Evolutionary conservation across 2,888 invertebrate species (phyloP).

Genomic region (Tetramorium bicarinatum): DNA sequence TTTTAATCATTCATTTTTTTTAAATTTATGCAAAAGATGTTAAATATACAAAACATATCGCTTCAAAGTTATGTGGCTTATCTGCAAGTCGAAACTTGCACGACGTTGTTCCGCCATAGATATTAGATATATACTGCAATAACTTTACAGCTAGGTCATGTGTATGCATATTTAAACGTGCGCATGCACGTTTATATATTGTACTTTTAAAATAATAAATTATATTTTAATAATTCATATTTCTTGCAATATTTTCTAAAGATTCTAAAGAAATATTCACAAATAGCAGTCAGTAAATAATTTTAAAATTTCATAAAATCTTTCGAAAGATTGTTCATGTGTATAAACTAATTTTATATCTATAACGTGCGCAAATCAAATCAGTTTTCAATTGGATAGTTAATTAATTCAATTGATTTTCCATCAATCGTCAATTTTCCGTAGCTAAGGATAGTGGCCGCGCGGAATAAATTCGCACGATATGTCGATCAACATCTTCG

Average conservation of each 20-base stretch:
- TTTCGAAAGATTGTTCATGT: neutral
- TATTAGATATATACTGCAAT: slow-evolving; percentile 38
- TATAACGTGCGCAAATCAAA: no score
- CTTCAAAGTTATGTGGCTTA: slow-evolving; percentile 39
- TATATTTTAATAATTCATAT: slow-evolving; percentile 19
- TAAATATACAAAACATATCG: slow-evolving; percentile 40
- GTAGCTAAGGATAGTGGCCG: neutral
- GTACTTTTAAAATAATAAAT: slow-evolving; percentile 18
- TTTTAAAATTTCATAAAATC: neutral
- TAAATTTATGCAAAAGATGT: slow-evolving; percentile 26
- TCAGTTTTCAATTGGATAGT: neutral
- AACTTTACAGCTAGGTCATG: slow-evolving; percentile 39
- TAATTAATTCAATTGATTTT: slow-evolving; percentile 10
- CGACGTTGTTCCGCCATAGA: slow-evolving; percentile 29
- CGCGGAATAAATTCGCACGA: neutral
- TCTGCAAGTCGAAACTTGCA: slow-evolving; percentile 47
- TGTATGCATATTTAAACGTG: slow-evolving; percentile 37
- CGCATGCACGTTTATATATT: slow-evolving; percentile 4
- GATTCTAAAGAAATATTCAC: neutral
- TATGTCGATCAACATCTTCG: slow-evolving; percentile 17
- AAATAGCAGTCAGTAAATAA: neutral
- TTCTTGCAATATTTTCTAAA: neutral
- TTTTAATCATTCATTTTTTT: slow-evolving; percentile 8
- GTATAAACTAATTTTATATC: neutral
- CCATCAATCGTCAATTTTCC: neutral